A percentile compares a stretch with the other conserved stretches of the same genome.
These are phyloP conservation scores for Philypnodon macrostomus DNA, from an alignment of 2,797 vertebrate genomes.

Conservation along the genomic window DNA sequence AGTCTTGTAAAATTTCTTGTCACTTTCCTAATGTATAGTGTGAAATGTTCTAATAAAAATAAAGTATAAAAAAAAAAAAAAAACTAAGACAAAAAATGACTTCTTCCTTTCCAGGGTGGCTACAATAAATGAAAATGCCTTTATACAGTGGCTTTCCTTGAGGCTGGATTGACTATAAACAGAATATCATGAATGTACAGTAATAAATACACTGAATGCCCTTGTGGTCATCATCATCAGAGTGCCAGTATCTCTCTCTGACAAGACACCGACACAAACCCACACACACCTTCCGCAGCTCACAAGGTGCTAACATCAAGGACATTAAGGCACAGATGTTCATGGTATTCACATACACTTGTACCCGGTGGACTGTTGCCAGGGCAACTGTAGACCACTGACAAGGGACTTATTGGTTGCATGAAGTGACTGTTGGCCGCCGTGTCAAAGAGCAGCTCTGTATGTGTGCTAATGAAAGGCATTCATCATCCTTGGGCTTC, in stretches of 20 bases:
- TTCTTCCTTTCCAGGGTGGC: no score
- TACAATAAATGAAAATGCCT: no score
- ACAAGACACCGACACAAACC: conserved; percentile 6
- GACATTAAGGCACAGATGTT: conserved; percentile 91
- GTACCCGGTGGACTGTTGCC: conserved; percentile 89
- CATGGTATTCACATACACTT: conserved; percentile 85
- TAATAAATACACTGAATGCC: conserved; percentile 1
- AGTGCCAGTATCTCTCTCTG: conserved; percentile 1
- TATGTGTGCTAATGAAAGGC: conserved; percentile 75
- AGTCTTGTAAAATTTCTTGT: no score
- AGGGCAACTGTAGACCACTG: conserved; percentile 91
- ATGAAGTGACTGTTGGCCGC: conserved; percentile 83
- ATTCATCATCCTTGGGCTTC: conserved; percentile 78
- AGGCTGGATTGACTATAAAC: no score
- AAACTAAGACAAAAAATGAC: no score
- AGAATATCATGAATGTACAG: not conserved
- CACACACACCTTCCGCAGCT: conserved; percentile 40
- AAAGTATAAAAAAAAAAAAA: no score
- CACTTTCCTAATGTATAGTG: no score
- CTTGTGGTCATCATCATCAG: conserved; percentile 27
- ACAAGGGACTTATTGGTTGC: conserved; percentile 86
- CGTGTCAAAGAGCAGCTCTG: conserved; percentile 65
- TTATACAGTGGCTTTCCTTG: no score
- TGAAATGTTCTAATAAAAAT: no score
- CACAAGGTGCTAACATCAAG: conserved; percentile 65